Evolutionary conservation across 2,888 invertebrate genomes (phyloP).

Genomic region (Noctuana brunneofusca): DNA sequence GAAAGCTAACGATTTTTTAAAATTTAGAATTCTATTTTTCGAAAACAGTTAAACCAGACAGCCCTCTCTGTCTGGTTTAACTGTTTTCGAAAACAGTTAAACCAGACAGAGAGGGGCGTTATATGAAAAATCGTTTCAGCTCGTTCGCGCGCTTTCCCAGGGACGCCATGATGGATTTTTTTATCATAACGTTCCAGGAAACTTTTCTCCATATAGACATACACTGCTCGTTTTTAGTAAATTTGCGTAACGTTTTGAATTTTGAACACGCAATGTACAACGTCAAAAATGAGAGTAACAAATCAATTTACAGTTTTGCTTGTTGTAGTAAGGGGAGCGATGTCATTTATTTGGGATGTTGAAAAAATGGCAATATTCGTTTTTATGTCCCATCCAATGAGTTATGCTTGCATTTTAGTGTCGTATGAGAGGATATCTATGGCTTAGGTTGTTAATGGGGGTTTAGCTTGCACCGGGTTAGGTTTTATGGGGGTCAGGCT

Average conservation of each 20-base stretch:
- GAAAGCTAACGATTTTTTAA: conserved; percentile 6
- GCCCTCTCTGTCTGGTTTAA: too few relatives aligned
- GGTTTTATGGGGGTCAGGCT: conserved; percentile 32
- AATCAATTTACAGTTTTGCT: conserved; percentile 24
- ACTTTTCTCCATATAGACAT: neutral
- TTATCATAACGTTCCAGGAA: conserved; percentile 12
- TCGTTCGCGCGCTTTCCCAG: conserved; percentile 40
- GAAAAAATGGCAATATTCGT: conserved; percentile 35
- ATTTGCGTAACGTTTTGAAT: neutral
- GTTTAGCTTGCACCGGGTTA: conserved; percentile 33
- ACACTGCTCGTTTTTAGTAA: conserved; percentile 13
- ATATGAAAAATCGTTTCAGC: conserved; percentile 57
- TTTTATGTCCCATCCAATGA: conserved; percentile 34
- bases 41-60: conserved; percentile 49
- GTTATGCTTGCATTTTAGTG: conserved; percentile 35
- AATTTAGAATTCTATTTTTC: conserved; percentile 36
- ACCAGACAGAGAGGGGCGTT: conserved; percentile 49
- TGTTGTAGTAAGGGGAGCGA: conserved; percentile 12
- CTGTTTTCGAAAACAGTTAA: conserved; percentile 46
- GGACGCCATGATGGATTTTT: conserved; percentile 27
- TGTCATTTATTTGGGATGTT: conserved; percentile 36
- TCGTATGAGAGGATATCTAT: conserved; percentile 34
- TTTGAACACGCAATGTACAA: conserved; percentile 17
- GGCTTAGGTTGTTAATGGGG: conserved; percentile 34
- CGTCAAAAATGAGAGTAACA: neutral